Base-by-base conservation (phyloP, 2,113 vertebrate genomes). In the Mixornis gularis region DNA sequence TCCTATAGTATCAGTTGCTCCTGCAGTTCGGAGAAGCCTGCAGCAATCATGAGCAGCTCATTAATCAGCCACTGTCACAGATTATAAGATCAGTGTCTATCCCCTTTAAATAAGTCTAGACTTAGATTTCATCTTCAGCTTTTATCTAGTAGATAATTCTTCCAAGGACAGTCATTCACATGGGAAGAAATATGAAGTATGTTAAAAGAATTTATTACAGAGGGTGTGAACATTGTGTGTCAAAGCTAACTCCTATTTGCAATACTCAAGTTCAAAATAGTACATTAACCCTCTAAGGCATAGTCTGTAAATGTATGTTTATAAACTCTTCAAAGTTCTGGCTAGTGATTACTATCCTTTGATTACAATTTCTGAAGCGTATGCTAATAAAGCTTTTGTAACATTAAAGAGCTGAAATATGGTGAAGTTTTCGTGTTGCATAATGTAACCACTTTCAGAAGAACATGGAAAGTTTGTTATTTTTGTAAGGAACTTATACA, bases 111-210 rank as follows among this genome's bases (percentile, higher is more conserved):
- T 92, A 91, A 87, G 84, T 93, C 89, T 92, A 94, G 93, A 92
- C 94, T 87, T 94, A 93, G 87, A 92, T 91, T 93, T 87, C 44
- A 85, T 95, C 94, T 95, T 92, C 44, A 41, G 21, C 79, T 95
- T 95, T 94, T 96, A 95, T 96, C 93, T 94, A 44, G 73, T 44
- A 95, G 87, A 91, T 95, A 94, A 93, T 93, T 84, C 70, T 93
- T 92, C 78, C 89, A 91, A 91, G 80, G 89, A 81, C 80, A 92
- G 19, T 92, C 69, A 92, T 80, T 93, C 84, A 79, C 69, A 92
- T 80, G 77, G 78, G 65, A 93, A 93, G 87, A 96, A 92, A 92
- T 89, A 93, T 22, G 52, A 91, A 95, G 62, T 92, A 94, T 68
- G 73, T 89, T 87, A 85, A 81, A 95, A 89, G 87, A 93, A 96